A percentile compares a stretch with the other conserved stretches of the same genome.
These are phyloP conservation scores for Columba janthina DNA, from an alignment of 2,113 vertebrate species.

Conservation along the genomic window DNA sequence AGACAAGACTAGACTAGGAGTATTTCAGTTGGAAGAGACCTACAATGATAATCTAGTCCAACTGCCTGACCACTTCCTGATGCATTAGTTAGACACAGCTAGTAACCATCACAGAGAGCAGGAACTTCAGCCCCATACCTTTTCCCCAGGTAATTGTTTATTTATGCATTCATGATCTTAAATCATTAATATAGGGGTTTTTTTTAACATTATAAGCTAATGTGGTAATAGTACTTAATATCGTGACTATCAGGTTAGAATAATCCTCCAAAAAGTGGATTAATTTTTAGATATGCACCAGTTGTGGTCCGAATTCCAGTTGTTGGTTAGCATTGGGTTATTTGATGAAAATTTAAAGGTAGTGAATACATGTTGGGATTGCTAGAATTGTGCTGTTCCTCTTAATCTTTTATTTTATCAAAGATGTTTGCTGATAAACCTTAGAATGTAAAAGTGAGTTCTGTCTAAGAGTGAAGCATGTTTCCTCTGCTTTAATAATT, in stretches of 20 bases:
- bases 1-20: background rate
- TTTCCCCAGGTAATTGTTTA: background rate
- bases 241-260: background rate
- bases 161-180: background rate
- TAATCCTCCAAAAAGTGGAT: background rate
- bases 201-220: background rate
- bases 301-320: background rate
- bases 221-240: background rate
- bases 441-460: background rate
- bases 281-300: background rate
- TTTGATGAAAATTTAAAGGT: background rate
- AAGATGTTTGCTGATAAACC: background rate
- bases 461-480: background rate
- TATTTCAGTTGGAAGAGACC: background rate
- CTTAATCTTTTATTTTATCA: background rate
- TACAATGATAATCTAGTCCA: background rate
- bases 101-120: background rate
- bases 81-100: background rate
- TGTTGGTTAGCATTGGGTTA: background rate
- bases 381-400: background rate
- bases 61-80: background rate
- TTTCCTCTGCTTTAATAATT: constrained; percentile 42
- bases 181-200: background rate
- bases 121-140: background rate
- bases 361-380: background rate